phyloP scores from a whole-genome alignment of 2,113 vertebrate species.

The sheep (Ovis aries) region DNA sequence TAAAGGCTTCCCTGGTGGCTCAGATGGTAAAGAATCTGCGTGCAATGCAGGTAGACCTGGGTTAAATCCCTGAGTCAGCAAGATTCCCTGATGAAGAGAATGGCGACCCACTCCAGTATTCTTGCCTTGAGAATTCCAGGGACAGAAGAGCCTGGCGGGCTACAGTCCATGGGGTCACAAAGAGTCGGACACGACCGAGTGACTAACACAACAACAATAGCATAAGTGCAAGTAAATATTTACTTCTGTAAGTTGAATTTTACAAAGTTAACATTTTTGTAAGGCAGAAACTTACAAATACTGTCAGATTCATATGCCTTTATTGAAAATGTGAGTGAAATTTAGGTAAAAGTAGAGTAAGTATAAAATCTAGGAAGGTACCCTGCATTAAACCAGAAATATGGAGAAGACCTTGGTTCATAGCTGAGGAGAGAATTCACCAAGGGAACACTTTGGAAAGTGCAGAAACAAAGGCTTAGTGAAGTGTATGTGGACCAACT shows the following conservation, averaged over 20 bases:
- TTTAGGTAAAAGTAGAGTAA: neutral
- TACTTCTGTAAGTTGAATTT: neutral
- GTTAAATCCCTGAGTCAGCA: neutral
- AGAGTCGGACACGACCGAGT: fast-evolving
- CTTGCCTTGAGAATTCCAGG: neutral
- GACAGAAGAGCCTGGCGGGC: neutral
- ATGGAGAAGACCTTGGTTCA: neutral
- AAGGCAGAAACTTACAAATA: neutral
- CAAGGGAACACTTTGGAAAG: neutral
- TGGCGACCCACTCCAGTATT: neutral
- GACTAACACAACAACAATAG: neutral
- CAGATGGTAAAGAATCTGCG: neutral
- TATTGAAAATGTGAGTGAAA: neutral
- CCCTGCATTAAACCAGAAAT: neutral
- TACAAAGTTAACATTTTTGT: neutral
- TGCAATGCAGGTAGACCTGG: neutral
- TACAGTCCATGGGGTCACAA: neutral
- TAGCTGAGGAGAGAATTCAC: neutral
- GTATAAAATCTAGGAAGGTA: neutral
- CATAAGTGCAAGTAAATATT: neutral
- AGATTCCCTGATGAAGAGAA: neutral
- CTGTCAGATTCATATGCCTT: neutral
- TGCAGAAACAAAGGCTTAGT: neutral
- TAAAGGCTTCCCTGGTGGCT: neutral
- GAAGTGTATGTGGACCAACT: neutral